These are phyloP conservation scores for Asteroscopus sphinx DNA, from an alignment of 2,888 invertebrate genomes.

Conservation along the genomic window DNA sequence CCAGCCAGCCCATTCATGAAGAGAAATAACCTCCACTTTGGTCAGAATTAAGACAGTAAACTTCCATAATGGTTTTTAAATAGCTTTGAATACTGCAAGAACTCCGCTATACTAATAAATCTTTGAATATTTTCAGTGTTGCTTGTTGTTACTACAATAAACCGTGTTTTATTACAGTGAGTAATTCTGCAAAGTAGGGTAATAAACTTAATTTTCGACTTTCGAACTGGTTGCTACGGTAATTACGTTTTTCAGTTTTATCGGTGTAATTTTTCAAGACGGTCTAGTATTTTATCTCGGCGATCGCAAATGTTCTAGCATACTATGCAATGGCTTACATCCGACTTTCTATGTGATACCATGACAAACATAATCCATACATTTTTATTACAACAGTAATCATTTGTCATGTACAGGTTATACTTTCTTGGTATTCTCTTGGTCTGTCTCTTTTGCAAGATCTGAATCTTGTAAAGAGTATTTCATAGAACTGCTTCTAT, in stretches of 20 bases:
- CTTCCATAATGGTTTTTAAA: too few species aligned
- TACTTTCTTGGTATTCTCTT: too few species aligned
- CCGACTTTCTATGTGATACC: slow-evolving; percentile 17
- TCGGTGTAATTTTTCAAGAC: slow-evolving; percentile 9
- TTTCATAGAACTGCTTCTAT: too few species aligned
- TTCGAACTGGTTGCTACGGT: slow-evolving; percentile 10
- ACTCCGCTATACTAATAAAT: background rate
- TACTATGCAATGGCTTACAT: slow-evolving; percentile 9
- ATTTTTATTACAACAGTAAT: too few species aligned
- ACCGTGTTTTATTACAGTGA: slow-evolving; percentile 15
- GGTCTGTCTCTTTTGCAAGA: too few species aligned
- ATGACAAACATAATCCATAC: slow-evolving; percentile 3
- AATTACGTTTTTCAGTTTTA: slow-evolving; percentile 12
- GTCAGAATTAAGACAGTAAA: too few species aligned
- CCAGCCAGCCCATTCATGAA: too few species aligned
- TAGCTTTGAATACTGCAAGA: background rate
- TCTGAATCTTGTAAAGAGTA: too few species aligned
- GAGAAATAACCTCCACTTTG: too few species aligned
- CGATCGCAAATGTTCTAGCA: slow-evolving; percentile 10
- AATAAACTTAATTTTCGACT: slow-evolving; percentile 40
- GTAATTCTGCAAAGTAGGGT: slow-evolving; percentile 32
- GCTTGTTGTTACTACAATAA: slow-evolving; percentile 21
- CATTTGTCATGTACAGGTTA: too few species aligned
- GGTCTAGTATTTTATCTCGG: slow-evolving; percentile 23
- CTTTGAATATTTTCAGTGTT: slow-evolving; percentile 16